Base-by-base conservation (phyloP, 2,888 invertebrate species). In the Mythimna albipuncta region DNA sequence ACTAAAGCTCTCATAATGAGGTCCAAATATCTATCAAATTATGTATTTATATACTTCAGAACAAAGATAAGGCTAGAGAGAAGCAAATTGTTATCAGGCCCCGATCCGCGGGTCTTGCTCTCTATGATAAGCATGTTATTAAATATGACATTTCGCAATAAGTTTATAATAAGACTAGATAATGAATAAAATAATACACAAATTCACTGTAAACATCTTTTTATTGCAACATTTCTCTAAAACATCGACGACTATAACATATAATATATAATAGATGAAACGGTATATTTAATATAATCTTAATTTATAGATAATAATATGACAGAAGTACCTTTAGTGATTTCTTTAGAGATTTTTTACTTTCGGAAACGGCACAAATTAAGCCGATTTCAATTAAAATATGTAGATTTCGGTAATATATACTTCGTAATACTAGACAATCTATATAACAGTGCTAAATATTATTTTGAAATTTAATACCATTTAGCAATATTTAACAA, bases 161-260 rank as follows among this genome's bases (percentile, higher is more conserved):
- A 72, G 19, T 67, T 54, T 62, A 64, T 41, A 72, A 67, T 70
- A 71, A 73, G 73, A 54, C 70, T 67, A 76, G 67, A 69, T 64
- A 84, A 70, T 71, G 65, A 61, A 41, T 72, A 64, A 73, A 79
- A 61, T 70, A 90, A 82, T 86, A 82, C 89, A 88, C 68, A 64
- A 77, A 81, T 63, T 64, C 54, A 66, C 80, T 83, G 80, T 84
- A 86, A 88, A 87, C 82, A 87, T 83, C 68, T 76, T 77, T 89
- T 89, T 89, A 89, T 89, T 89, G 77, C 74, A 86, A 87, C 81
- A 84, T 84, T 82, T 80, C 61, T 80, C 82, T 83, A 81, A 84
- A 83, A 87, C 81, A 84, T 38, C 6, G 47, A 66, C 59, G 64
- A 73, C 69, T 65, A 79, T 70, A 77, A 81, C 65, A 85, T 75